Evolutionary conservation across 2,797 vertebrate species (phyloP), one percentile per base, ranked within the genome.

Genomic region (Malurus splendens): DNA sequence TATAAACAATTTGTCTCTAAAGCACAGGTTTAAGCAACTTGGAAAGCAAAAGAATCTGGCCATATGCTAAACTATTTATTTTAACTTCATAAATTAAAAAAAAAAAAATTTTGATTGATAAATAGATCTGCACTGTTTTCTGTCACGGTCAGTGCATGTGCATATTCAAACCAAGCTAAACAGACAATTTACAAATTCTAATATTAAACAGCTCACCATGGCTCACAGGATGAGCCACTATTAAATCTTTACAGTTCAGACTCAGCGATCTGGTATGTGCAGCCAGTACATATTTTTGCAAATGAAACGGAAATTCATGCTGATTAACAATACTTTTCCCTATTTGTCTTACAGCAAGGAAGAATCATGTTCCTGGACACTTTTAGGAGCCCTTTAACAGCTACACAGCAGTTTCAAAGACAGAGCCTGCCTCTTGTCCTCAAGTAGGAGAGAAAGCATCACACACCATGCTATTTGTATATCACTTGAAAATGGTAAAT

Each of bases 21-120:
- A 93, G 9, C 36, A 80, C 14, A 32, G 25, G 28, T 65, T 73
- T 79, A 86, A 89, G 78, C 33, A 64, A 39, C 20, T 52, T 76
- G 64, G 36, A 93, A 86, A 91, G 76, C 7, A 87, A 57, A 64
- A 56, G 9, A 57, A 2, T 47, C 39, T 66, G 51, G 22, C 13
- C 48, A 14, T 50, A 33, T 2, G 1, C 54, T 54, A 50, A 51
- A 64, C 23, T 72, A 54, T 36, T 48, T 85, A 27, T 32, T 83
- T 90, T 83, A 83, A 72, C 14, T 45, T n/a, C 10, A 12, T 28
- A 56, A 67, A 61, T 64, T 70, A 39, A 67, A 79, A 94, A 77
- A 55, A 28, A 32, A 57, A 94, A 77, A 55, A 28, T 52, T 25
- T 76, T 0, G 0, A 25, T 16, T 47, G 20, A 27, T 67, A 54